Evolutionary conservation across 2,797 vertebrate species (phyloP), one percentile per base, ranked within the genome.

Genomic region (Neomorphus geoffroyi): DNA sequence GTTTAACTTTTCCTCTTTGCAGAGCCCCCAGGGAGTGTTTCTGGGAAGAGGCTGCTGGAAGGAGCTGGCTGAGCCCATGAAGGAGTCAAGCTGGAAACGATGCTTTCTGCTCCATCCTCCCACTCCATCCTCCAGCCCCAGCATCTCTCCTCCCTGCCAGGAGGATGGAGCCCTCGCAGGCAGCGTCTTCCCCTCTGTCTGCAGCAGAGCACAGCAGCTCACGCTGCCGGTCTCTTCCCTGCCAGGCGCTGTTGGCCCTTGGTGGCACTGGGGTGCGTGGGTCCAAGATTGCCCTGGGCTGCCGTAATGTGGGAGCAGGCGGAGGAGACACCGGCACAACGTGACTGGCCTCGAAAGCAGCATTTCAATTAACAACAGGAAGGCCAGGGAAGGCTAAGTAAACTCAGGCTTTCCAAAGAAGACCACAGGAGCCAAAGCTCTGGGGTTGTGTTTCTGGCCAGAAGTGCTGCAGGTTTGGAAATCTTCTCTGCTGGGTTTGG

Each of bases 191-290:
- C 54, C 69, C 10, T 1, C 32, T 80, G 69, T 72, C 80, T 13
- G 2, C 32, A 19, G 81, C 53, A 3, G 11, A 17, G 64, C 35
- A 43, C 4, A 4, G 30, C 30, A 1, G 2, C 53, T 90, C 50
- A 0, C 3, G 1, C 62, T 54, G 67, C 65, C 1, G 0, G 2
- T 9, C 18, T 53, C 50, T 24, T 61, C 80, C 60, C 54, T 41
- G 57, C 33, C 53, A 7, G 71, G 77, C 0, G 0, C 50, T 58
- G 65, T 33, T 43, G 37, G 41, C 35, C 56, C 48, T 45, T 0
- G 0, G 13, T 2, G 15, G 5, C 54, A 33, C 9, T 0, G 6
- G 41, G 35, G 18, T 19, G 0, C 0, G 4, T 1, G 0, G 53
- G 5, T 10, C 56, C 35, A 1, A 6, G 18, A 37, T 9, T 2